phyloP scores from a whole-genome alignment of 1,140 invertebrate genomes.

The Heterodera carotae region DNA sequence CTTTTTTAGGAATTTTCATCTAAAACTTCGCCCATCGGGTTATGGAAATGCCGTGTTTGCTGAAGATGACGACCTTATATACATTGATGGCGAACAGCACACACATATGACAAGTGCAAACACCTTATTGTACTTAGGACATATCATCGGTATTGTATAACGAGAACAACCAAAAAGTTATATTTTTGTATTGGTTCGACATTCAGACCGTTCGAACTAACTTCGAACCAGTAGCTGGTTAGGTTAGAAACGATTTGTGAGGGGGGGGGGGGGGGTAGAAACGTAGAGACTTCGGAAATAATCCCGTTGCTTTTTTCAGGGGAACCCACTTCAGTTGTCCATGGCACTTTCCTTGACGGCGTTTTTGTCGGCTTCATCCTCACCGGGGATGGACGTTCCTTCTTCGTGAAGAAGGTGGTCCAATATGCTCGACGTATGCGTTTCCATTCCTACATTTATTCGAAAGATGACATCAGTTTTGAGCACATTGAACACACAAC shows the following conservation, averaged over 20 bases:
- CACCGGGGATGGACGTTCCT: constrained; percentile 75
- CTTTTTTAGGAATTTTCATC: constrained; percentile 56
- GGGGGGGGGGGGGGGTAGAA: too few relatives aligned
- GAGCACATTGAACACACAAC: constrained; percentile 74
- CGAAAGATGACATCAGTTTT: constrained; percentile 84
- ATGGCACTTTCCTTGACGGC: constrained; percentile 88
- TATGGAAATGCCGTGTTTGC: constrained; percentile 46
- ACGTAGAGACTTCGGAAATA: too few relatives aligned
- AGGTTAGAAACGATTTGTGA: too few relatives aligned
- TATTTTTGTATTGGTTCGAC: too few relatives aligned
- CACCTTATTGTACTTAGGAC: constrained; percentile 60
- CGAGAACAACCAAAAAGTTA: too few relatives aligned
- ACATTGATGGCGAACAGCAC: constrained; percentile 55
- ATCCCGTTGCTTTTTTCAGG: constrained; percentile 69
- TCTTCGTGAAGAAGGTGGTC: constrained; percentile 86
- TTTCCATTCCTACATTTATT: constrained; percentile 93
- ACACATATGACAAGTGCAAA: constrained; percentile 49
- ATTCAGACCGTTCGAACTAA: too few relatives aligned
- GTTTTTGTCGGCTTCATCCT: constrained; percentile 93
- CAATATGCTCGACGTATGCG: constrained; percentile 68
- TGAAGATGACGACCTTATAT: constrained; percentile 56
- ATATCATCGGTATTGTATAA: constrained; percentile 54
- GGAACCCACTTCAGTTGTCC: constrained; percentile 80
- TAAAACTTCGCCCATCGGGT: constrained; percentile 55
- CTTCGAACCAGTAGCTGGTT: too few relatives aligned